Base-by-base conservation (phyloP, 2,888 invertebrate species). In the Melanargia galathea region DNA sequence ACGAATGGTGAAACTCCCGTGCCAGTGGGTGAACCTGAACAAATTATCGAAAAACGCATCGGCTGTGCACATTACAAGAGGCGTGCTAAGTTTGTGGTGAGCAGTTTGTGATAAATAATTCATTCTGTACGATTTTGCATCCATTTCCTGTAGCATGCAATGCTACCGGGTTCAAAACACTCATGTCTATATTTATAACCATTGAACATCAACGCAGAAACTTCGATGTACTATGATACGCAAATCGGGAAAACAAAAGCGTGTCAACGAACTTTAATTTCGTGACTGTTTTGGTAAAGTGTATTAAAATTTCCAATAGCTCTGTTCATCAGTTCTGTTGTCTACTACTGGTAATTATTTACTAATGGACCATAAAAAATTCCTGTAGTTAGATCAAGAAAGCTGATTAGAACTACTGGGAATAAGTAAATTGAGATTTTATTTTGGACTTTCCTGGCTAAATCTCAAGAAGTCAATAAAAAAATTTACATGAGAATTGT, bases 41-140 rank as follows among this genome's bases (percentile, higher is more conserved):
- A 75, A 67, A 77, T 70, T 63, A 75, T 72, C 69, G 89, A 89
- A 76, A 92, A 93, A 83, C 89, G 92, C 24, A 86, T 93, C 70
- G 97, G 97, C 64, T 97, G 97, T 87, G 93, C 94, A 73, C 97
- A 97, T 89, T 97, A 97, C 80, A 95, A 96, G 82, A 92, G 97
- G 76, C 94, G 95, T 82, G 96, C 96, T 55, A 96, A 96, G 90
- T 96, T 97, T 87, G 96, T 97, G 92, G 96, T 96, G 92, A 93
- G 95, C 92, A 18, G 30, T 57, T 20, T 2, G 5, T 48, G 22
- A 56, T 26, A 22, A 60, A 11, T 11, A 33, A 59, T 43, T 46
- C 54, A 57, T 13, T 57, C 63, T 61, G 56, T 20, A n/a, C 7
- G 11, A 13, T 24, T 24, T 40, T 24, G 24, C 10, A 16, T 24